Evolutionary conservation across 2,797 vertebrate species (phyloP), one percentile per base, ranked within the genome.

Genomic region (Myotis planiceps): DNA sequence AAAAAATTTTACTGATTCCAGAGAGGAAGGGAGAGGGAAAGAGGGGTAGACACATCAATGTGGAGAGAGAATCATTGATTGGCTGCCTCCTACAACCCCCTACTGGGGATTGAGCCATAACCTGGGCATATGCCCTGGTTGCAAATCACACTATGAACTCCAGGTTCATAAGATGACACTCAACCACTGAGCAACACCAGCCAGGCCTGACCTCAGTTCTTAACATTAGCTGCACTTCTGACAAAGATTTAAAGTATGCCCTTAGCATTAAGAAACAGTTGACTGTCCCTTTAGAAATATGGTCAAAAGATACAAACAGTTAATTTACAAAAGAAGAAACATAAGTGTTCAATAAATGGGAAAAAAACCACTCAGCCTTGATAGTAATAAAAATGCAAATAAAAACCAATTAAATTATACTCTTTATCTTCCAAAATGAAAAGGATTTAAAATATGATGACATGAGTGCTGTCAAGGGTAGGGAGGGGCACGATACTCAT

Each of bases 371-470:
- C 39, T 42, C 58, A 88, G 58, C 29, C n/a, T 66, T 83, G 69
- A 76, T 32, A 82, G 65, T 47, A 88, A 90, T 95, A 89, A 92
- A 94, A 82, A 75, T 65, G 37, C 34, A 91, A 90, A 94, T 88
- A 60, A 88, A 95, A 85, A 90, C 63, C 68, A 94, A 81, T 95
- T 85, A 82, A 89, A 80, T 55, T 58, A 85, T 16, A 51, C 4
- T 69, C 42, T 92, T 51, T 63, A 72, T 83, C 68, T 95, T 91
- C 23, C 6, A 83, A 71, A 96, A 92, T 82, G 68, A 68, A 85
- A 81, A 88, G 32, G 21, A 80, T 71, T 96, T 88, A 94, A 88
- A 78, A 75, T 71, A 55, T 5, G 18, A 84, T 66, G 53, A 71
- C 27, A 55, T 6, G 60, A 88, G 29, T 19, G 8, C 27, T 92